Base-by-base conservation (phyloP, 1,140 invertebrate genomes). In the Sitophilus oryzae region DNA sequence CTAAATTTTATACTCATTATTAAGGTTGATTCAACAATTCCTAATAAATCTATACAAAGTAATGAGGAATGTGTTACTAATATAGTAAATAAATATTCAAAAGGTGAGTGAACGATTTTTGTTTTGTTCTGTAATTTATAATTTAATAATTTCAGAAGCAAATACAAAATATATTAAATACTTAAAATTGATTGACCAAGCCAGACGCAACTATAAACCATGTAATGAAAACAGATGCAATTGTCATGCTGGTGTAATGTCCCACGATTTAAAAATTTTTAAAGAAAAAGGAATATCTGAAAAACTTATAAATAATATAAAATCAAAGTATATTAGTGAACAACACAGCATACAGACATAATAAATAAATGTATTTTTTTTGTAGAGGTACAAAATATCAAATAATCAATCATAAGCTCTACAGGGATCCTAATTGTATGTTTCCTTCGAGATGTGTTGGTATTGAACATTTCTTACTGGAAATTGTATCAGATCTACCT, bases 371-470 rank as follows among this genome's bases (percentile, higher is more conserved):
- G 47, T 47, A 22, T 62, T 51, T 65, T 74, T n/a, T n/a, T n/a
- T 73, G 44, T 59, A 83, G 80, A 65, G 88, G 85, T 34, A 86
- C 84, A 16, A 82, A 83, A 56, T 98, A 97, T 73, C 92, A 96
- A 76, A 82, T 94, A 54, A 85, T 92, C 46, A 73, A 86, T 61
- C 79, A 89, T 40, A 80, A 81, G 65, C 71, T 98, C 9, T 96
- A 91, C 66, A 76, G 93, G 34, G 81, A 93, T 51, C 78, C 78
- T 40, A 80, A 84, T 14, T 97, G 94, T 66, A 88, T 94, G 80
- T 98, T 97, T 75, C 92, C 92, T 19, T 78, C 86, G 8, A 78
- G 95, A 66, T 98, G 94, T 74, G 77, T 81, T 62, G 95, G 95
- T 36, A 79, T 97, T 22, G 93, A 98, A 72, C 82, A 97, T 74